phyloP scores from a whole-genome alignment of 2,797 vertebrate species.

The Delichon dasypus region DNA sequence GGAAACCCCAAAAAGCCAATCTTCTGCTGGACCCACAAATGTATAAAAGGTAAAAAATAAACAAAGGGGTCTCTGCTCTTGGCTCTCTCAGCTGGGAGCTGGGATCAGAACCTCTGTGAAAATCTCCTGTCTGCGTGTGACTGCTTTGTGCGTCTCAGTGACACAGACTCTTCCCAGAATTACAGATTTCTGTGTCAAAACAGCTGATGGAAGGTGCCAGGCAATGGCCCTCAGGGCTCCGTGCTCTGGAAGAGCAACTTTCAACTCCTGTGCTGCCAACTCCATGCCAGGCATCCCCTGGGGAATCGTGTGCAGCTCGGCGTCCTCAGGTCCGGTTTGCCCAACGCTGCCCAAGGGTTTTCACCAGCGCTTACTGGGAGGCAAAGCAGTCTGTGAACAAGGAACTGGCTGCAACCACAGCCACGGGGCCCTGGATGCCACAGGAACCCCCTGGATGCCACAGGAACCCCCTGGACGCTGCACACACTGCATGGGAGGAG shows the following conservation, averaged over 20 bases:
- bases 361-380: not conserved
- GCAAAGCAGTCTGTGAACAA: not conserved
- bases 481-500: not conserved
- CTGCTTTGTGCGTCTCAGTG: too few species aligned
- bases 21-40: too few species aligned
- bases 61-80: too few species aligned
- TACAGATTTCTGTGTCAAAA: not conserved
- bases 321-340: not conserved
- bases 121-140: too few species aligned
- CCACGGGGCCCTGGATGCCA: not conserved
- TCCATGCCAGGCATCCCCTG: not conserved
- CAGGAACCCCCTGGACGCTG: not conserved
- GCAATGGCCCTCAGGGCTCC: not conserved
- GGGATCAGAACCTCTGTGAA: too few species aligned
- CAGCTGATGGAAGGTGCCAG: not conserved
- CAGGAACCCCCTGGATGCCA: not conserved
- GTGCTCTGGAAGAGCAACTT: not conserved
- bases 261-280: not conserved
- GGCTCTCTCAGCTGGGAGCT: too few species aligned
- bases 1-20: too few species aligned
- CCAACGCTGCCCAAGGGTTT: not conserved
- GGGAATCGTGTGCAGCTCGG: not conserved
- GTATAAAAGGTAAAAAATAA: too few species aligned
- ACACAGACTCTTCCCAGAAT: too few species aligned
- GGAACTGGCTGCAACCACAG: not conserved